These are phyloP conservation scores for Mionectes olivaceus DNA, from an alignment of 2,797 vertebrate species.

Conservation along the genomic window DNA sequence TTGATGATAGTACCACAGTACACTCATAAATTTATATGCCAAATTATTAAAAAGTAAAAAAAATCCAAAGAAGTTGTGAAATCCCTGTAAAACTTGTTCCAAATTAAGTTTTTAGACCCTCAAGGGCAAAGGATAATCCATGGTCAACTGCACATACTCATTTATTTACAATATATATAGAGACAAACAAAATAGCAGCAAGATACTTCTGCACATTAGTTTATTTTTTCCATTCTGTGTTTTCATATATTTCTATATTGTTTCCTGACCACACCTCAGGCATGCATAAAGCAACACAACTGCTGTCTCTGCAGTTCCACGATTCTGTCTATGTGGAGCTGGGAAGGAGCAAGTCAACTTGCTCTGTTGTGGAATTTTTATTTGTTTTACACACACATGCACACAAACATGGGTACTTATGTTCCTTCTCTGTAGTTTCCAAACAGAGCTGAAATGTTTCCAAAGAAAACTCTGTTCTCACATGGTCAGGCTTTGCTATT, in stretches of 20 bases:
- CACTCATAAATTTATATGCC: slow-evolving; percentile 18
- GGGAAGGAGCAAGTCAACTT: not conserved
- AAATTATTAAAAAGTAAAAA: slow-evolving; percentile 23
- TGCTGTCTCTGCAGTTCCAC: not conserved
- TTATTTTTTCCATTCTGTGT: not conserved
- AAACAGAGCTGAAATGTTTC: not conserved
- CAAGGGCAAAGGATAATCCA: not conserved
- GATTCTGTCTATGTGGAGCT: not conserved
- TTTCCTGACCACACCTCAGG: not conserved
- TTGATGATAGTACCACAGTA: slow-evolving; percentile 10
- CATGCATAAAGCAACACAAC: not conserved
- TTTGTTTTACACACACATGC: not conserved
- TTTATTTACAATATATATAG: slow-evolving; percentile 3
- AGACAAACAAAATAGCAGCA: not conserved
- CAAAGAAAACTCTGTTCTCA: not conserved
- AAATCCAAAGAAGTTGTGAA: not conserved
- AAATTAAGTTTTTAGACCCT: not conserved
- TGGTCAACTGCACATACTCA: not conserved
- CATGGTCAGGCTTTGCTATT: not conserved
- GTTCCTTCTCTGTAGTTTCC: not conserved
- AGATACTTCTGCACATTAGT: not conserved
- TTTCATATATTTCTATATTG: not conserved
- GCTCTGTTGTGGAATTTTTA: not conserved
- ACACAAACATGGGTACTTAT: not conserved
- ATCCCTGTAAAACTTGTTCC: not conserved